A percentile compares a stretch with the other conserved stretches of the same genome.
Conservation (phyloP, 1,140 invertebrate species). For the Nephila pilipes region DNA sequence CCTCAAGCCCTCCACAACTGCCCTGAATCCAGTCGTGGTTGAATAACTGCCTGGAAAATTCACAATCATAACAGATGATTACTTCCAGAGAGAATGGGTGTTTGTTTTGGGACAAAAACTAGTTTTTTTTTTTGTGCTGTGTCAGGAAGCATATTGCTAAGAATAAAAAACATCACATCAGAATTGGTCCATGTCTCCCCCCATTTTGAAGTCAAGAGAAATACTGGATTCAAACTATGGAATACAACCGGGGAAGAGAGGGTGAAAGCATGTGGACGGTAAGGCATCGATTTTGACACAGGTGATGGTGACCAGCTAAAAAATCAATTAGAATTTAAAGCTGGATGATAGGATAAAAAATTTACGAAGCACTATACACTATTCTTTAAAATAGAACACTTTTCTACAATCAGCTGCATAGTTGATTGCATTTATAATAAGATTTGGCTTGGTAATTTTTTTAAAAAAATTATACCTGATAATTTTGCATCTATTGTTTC, state of each 20-base stretch:
- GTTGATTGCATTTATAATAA: too few species aligned
- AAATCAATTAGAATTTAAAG: neutral
- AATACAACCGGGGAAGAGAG: constrained; percentile 14
- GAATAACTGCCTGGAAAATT: too few species aligned
- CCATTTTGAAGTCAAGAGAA: constrained; percentile 9
- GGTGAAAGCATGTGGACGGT: constrained; percentile 74
- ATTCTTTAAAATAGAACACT: neutral
- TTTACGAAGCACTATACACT: neutral
- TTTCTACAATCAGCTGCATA: neutral
- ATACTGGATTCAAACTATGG: constrained; percentile 1
- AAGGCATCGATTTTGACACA: constrained; percentile 39
- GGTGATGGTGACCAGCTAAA: neutral
- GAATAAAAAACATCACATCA: constrained; percentile 60
- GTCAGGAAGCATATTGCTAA: neutral
- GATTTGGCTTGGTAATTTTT: too few species aligned
- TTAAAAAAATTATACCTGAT: too few species aligned
- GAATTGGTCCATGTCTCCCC: constrained; percentile 40
- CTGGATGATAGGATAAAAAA: neutral
- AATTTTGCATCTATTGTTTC: too few species aligned
- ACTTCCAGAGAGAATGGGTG: neutral
- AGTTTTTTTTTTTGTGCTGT: neutral
- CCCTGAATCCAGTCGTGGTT: too few species aligned
- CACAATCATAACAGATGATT: too few species aligned
- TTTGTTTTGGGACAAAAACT: neutral
- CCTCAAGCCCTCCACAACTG: neutral